Base-by-base conservation (phyloP, 2,113 vertebrate genomes). In the Alligator sinensis region DNA sequence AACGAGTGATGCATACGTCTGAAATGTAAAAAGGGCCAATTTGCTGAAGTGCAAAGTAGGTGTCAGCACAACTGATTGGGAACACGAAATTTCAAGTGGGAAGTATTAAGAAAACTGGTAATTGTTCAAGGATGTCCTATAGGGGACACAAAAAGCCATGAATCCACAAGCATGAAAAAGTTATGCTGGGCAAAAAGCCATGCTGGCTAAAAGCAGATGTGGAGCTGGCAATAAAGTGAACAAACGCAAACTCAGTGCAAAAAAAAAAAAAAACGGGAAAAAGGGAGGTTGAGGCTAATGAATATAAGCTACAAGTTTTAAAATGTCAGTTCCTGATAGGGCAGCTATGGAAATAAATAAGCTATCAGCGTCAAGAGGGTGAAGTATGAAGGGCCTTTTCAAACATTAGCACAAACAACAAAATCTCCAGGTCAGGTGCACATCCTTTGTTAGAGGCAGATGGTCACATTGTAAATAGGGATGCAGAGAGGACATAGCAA, bases 131-230 rank as follows among this genome's bases (percentile, higher is more conserved):
- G 89, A 90, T 0, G 11, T 88, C 68, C 88, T 84, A 55, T 21
- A n/a, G 77, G 76, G 84, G 59, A 60, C 6, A 58, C 82, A 5
- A 38, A 89, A 91, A 96, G 60, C n/a, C 80, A 72, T 13, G 77
- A 90, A 94, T 92, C 34, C 13, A 77, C 66, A 87, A 88, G 80
- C 14, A 70, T 3, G 77, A 68, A 92, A 72, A 87, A 95, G 83
- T 87, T 22, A 76, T 10, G 6, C 77, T 19, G 58, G 93, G 94
- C 89, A 93, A 83, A 91, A 92, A 93, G 96, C 94, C 93, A 80
- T 0, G 4, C 61, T 63, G 90, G 77, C 79, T 97, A 86, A 94
- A 96, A 93, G 80, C 92, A 95, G 92, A 85, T 92, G 94, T 91
- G 75, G 9, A 66, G 64, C 66, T 81, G 92, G 84, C 90, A 89